These are phyloP conservation scores for Drosophila tsacasi DNA, from an alignment of 1,140 invertebrate species.

Conservation along the genomic window DNA sequence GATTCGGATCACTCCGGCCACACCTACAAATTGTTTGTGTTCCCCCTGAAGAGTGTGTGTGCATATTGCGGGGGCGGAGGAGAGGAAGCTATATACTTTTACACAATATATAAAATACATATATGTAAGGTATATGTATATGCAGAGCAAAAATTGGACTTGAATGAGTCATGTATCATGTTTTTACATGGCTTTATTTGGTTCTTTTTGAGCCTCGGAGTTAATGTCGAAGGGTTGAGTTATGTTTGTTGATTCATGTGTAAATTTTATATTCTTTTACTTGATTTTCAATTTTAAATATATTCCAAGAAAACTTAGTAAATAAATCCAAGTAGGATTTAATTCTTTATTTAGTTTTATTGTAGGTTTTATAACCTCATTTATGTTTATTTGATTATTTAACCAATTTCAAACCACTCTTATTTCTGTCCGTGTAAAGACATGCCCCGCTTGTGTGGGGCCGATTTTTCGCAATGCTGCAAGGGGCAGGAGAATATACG, in stretches of 20 bases:
- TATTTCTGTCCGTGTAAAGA: slow-evolving; percentile 13
- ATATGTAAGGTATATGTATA: background rate
- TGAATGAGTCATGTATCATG: background rate
- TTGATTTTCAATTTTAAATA: background rate
- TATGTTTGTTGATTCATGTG: background rate
- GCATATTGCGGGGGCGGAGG: slow-evolving; percentile 12
- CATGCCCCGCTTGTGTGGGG: slow-evolving; percentile 36
- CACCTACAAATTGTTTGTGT: slow-evolving; percentile 82
- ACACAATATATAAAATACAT: slow-evolving; percentile 11
- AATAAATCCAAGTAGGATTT: background rate
- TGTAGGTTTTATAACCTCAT: accelerated
- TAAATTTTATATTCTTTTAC: background rate
- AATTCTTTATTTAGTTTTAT: background rate
- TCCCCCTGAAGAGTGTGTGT: slow-evolving; percentile 23
- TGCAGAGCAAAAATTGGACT: background rate
- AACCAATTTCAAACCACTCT: background rate
- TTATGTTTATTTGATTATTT: background rate
- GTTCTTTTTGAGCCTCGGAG: background rate
- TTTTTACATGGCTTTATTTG: background rate
- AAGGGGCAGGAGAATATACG: slow-evolving; percentile 1
- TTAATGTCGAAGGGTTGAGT: no score
- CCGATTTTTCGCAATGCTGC: slow-evolving; percentile 62
- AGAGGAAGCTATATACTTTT: background rate
- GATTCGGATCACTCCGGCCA: slow-evolving; percentile 62
- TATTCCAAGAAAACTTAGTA: background rate